phyloP scores from a whole-genome alignment of 2,113 vertebrate genomes.

The Alethe castanea region DNA sequence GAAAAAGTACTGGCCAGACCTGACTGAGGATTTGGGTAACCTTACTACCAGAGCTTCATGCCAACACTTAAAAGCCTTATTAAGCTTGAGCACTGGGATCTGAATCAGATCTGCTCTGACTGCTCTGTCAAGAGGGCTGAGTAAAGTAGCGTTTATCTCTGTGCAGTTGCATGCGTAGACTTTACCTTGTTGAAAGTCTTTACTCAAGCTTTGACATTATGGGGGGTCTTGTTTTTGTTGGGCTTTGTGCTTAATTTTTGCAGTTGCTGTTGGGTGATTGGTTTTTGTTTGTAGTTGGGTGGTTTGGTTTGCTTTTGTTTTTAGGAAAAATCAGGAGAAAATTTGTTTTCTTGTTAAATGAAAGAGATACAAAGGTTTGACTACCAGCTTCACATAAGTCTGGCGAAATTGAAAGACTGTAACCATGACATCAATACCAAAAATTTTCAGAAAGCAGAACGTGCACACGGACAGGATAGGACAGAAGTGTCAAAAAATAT shows the following conservation, averaged over 20 bases:
- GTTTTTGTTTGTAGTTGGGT: neutral
- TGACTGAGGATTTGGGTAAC: neutral
- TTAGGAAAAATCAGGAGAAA: neutral
- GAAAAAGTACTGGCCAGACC: neutral
- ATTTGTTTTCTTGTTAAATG: neutral
- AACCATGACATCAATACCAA: neutral
- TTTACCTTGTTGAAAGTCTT: neutral
- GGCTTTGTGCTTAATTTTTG: neutral
- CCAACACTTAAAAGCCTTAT: neutral
- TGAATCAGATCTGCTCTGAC: neutral
- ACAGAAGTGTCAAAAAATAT: neutral
- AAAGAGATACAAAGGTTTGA: neutral
- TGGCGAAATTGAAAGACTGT: neutral
- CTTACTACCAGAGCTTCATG: neutral
- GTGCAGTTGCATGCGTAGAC: rapidly evolving
- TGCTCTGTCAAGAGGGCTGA: neutral
- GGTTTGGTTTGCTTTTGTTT: neutral
- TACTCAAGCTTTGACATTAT: neutral
- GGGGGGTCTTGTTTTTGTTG: rapidly evolving
- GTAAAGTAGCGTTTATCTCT: neutral
- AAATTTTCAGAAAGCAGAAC: neutral
- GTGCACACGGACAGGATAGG: neutral
- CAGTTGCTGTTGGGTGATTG: neutral
- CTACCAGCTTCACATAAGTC: neutral
- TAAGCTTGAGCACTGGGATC: neutral